Conservation (phyloP, 2,797 vertebrate species). For the Sebastes minor region DNA sequence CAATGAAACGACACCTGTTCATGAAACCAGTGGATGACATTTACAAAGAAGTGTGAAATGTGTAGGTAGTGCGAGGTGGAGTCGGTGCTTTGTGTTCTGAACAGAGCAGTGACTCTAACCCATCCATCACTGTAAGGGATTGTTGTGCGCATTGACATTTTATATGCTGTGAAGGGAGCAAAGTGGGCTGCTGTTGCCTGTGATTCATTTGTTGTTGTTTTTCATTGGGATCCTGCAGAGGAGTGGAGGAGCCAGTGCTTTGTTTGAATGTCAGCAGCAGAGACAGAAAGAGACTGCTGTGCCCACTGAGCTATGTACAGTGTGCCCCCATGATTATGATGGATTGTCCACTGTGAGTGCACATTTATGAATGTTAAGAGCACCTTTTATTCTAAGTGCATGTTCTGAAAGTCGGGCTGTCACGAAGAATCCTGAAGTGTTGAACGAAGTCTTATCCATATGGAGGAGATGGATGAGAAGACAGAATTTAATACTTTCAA, state of each 20-base stretch:
- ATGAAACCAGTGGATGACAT: conserved; percentile 53
- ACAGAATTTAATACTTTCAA: conserved; percentile 20
- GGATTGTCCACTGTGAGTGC: conserved; percentile 62
- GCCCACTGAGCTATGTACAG: conserved; percentile 71
- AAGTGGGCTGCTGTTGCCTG: conserved; percentile 67
- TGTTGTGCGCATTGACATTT: conserved; percentile 75
- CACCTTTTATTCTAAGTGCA: conserved; percentile 61
- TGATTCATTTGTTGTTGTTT: conserved; percentile 79
- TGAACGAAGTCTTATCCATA: conserved; percentile 17
- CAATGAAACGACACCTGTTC: conserved; percentile 45
- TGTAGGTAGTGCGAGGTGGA: conserved; percentile 44
- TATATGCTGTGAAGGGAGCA: conserved; percentile 69
- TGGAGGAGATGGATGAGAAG: conserved; percentile 23
- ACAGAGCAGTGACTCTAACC: conserved; percentile 43
- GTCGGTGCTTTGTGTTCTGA: conserved; percentile 50
- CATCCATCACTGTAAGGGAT: conserved; percentile 75
- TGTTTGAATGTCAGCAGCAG: conserved; percentile 74
- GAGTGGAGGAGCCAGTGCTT: conserved; percentile 66
- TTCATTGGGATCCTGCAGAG: conserved; percentile 69
- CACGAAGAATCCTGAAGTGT: conserved; percentile 11
- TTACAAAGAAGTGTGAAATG: conserved; percentile 55
- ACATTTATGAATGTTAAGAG: conserved; percentile 68
- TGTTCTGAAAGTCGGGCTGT: conserved; percentile 45
- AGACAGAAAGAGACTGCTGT: conserved; percentile 68
- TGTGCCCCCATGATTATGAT: conserved; percentile 66